Base-by-base conservation (phyloP, 2,797 vertebrate genomes). In the Sciurus carolinensis region DNA sequence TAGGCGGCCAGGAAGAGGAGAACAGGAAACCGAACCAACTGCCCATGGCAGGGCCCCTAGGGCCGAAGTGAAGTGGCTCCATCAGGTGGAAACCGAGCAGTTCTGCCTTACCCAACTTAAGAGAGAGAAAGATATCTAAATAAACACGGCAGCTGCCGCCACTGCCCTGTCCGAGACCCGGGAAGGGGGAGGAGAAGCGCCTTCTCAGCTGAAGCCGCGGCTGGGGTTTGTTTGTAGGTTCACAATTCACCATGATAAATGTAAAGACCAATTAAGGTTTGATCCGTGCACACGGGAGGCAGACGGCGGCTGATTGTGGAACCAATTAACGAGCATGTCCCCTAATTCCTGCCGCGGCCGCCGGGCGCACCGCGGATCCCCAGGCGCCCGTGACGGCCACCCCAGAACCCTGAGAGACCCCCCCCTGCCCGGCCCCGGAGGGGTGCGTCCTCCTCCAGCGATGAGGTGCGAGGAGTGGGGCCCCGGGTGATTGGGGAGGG, bases 221-320 rank as follows among this genome's bases (percentile, higher is more conserved):
- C 93, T 62, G 67, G 84, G 94, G 81, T 84, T 95, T 86, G 81
- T 91, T 93, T 92, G 93, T 94, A 87, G 93, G 77, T 91, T 84
- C 79, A 82, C 95, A 86, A 94, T 97, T 95, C 96, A 81, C 97
- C 90, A 39, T 87, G 97, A 97, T 97, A 95, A 97, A 97, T 97
- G 95, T 96, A 97, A 97, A 97, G 97, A 96, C 96, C 97, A 97
- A 97, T 98, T 97, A 98, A 97, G 97, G 97, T 96, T 89, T 97
- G 97, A 97, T 97, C 96, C 95, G 90, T 94, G 97, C 97, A 84
- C 97, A 87, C 67, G 50, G 82, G 96, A 98, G 96, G 96, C 97
- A 96, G 95, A 97, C 91, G 91, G 96, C 87, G 85, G 89, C 96
- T 90, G 97, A 96, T 79, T 82, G 97, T 95, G 97, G 96, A 97